Conservation (phyloP, 2,888 invertebrate genomes). For the Ichneumoninae sp. region DNA sequence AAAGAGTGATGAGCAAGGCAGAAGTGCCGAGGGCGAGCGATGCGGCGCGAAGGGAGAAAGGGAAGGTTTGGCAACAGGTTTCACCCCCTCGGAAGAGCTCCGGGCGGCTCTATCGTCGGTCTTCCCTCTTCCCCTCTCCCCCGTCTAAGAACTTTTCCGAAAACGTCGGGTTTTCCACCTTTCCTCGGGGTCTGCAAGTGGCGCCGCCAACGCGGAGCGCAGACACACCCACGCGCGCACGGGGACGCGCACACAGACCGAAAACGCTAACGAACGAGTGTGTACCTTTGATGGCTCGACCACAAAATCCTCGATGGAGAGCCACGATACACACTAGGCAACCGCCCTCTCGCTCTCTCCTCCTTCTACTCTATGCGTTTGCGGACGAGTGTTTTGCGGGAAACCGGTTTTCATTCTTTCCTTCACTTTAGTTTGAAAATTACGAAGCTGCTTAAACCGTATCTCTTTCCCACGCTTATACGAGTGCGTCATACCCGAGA, state of each 20-base stretch:
- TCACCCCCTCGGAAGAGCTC: slow-evolving; percentile 74
- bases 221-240: slow-evolving; percentile 33
- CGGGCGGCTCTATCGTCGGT: slow-evolving; percentile 41
- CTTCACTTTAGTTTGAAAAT: slow-evolving; percentile 74
- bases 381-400: slow-evolving; percentile 77
- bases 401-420: slow-evolving; percentile 79
- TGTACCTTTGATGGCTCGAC: slow-evolving; percentile 51
- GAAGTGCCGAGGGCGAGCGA: slow-evolving; percentile 45
- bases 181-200: slow-evolving; percentile 29
- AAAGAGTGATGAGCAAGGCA: slow-evolving; percentile 46
- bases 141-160: slow-evolving; percentile 77
- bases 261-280: slow-evolving; percentile 35
- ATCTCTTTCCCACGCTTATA: slow-evolving; percentile 72
- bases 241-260: slow-evolving; percentile 31
- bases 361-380: not conserved
- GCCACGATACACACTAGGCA: slow-evolving; percentile 23
- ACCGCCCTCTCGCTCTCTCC: slow-evolving; percentile 1
- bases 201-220: slow-evolving; percentile 18
- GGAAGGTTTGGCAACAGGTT: slow-evolving; percentile 81
- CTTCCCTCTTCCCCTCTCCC: slow-evolving; percentile 58
- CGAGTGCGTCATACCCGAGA: slow-evolving; percentile 55
- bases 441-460: slow-evolving; percentile 74
- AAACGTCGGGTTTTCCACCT: slow-evolving; percentile 75
- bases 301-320: slow-evolving; percentile 42
- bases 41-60: slow-evolving; percentile 63